phyloP scores from a whole-genome alignment of 1,140 invertebrate genomes.

The honey bee (Apis mellifera) region Amel_HAv3.1 CM009940.2:4433501-4434000 shows the following conservation, averaged over 20 bases:
- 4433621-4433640: constrained; percentile 4
- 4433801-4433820: neutral
- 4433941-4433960: neutral
- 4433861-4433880: neutral
- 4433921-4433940: no score
- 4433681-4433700: neutral
- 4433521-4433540: neutral
- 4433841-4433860: neutral
- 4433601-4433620: neutral
- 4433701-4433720: constrained; percentile 12
- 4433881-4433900: neutral
- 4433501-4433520: neutral
- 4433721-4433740: constrained; percentile 12
- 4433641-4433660: neutral
- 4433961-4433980: neutral
- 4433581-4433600: neutral
- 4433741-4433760: neutral
- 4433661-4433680: neutral
- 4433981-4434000: neutral
- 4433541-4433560: neutral
- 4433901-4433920: neutral
- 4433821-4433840: neutral
- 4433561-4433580: no score
- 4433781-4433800: neutral
- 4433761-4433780: neutral